Conservation (phyloP, 2,888 invertebrate species). For the Ernsta delagoae region DNA sequence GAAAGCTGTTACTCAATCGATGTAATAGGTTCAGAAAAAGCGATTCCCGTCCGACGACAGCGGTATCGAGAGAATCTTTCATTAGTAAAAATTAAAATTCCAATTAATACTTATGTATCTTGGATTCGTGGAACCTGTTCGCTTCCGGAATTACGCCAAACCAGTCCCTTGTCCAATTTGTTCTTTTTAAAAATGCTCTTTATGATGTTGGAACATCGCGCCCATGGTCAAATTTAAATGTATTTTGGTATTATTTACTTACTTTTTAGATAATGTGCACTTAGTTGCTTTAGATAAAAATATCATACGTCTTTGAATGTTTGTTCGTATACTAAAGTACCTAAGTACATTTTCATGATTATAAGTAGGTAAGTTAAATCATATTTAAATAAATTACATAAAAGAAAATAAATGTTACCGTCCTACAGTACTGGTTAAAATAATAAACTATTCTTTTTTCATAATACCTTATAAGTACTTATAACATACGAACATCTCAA, state of each 20-base stretch:
- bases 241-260: background rate
- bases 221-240: conserved; percentile 37
- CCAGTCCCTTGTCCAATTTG: conserved; percentile 64
- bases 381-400: too few species aligned
- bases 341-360: too few species aligned
- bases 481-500: too few species aligned
- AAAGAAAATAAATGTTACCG: too few species aligned
- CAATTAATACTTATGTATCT: conserved; percentile 72
- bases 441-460: too few species aligned
- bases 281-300: background rate
- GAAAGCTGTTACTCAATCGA: conserved; percentile 75
- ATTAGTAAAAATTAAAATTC: conserved; percentile 75
- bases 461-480: too few species aligned
- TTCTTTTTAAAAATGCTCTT: conserved; percentile 56
- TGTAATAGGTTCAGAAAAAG: conserved; percentile 65
- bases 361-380: too few species aligned
- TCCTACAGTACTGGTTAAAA: too few species aligned
- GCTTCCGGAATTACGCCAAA: conserved; percentile 81
- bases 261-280: background rate
- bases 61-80: conserved; percentile 59
- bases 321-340: background rate
- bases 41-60: conserved; percentile 51
- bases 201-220: conserved; percentile 49
- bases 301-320: background rate
- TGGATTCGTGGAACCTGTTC: conserved; percentile 68